phyloP scores from a whole-genome alignment of 1,140 invertebrate species.

The Ips typographus region DNA sequence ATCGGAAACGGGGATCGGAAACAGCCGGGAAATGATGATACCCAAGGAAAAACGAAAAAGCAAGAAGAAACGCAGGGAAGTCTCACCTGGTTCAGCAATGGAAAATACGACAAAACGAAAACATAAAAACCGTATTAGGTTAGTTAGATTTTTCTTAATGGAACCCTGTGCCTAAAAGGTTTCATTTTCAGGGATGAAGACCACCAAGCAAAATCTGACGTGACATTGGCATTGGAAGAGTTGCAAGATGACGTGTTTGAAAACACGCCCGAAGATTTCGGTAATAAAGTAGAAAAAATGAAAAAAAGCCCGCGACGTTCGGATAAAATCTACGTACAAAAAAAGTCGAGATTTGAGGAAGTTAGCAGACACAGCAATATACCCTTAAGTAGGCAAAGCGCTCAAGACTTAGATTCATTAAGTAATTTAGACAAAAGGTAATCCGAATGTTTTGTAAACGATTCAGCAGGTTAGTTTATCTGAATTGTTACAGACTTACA shows the following conservation, averaged over 20 bases:
- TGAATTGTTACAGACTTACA: slow-evolving; percentile 23
- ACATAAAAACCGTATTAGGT: slow-evolving; percentile 31
- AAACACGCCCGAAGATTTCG: slow-evolving; percentile 43
- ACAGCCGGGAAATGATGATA: slow-evolving; percentile 53
- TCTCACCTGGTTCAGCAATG: slow-evolving; percentile 37
- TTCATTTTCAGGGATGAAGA: slow-evolving; percentile 44
- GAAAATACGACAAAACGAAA: slow-evolving; percentile 26
- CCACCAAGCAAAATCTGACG: slow-evolving; percentile 47
- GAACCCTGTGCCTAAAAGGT: neutral
- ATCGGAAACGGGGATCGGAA: slow-evolving; percentile 46
- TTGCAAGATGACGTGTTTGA: slow-evolving; percentile 53
- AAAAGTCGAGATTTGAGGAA: slow-evolving; percentile 49
- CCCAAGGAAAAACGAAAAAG: slow-evolving; percentile 50
- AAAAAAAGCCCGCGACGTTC: slow-evolving; percentile 46
- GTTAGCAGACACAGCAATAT: slow-evolving; percentile 28
- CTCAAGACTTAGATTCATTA: slow-evolving; percentile 39
- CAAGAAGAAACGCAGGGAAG: slow-evolving; percentile 51
- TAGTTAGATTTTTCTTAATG: neutral
- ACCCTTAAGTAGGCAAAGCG: slow-evolving; percentile 35
- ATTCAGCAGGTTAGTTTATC: neutral
- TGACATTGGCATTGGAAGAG: slow-evolving; percentile 49
- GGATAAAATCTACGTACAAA: slow-evolving; percentile 50
- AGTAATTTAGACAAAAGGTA: slow-evolving; percentile 38
- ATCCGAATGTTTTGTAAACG: neutral
- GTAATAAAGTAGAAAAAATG: slow-evolving; percentile 41